Conservation (phyloP, 1,140 invertebrate species). For the Scaptomyza graminum region DNA sequence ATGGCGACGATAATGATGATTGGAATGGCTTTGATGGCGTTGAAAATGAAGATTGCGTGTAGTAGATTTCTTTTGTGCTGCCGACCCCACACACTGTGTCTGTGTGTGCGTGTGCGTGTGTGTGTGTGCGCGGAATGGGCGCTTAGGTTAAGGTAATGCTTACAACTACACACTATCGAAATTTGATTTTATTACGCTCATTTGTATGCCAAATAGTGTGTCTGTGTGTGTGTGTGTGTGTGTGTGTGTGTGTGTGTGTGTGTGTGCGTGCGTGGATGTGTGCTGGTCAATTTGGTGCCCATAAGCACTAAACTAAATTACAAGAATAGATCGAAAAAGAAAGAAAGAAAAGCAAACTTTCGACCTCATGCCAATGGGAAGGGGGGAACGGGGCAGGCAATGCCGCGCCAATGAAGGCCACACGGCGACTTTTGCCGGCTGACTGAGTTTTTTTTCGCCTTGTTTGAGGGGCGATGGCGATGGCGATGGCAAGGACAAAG, state of each 20-base stretch:
- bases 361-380: no score
- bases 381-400: no score
- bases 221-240: not conserved
- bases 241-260: no score
- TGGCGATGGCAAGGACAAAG: no score
- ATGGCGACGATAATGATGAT: conserved; percentile 84
- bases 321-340: conserved; percentile 40
- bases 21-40: conserved; percentile 84
- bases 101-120: conserved; percentile 6
- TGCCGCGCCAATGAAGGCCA: conserved; percentile 66
- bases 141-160: conserved; percentile 58
- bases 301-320: conserved; percentile 54
- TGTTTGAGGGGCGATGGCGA: no score
- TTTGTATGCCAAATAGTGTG: conserved; percentile 53
- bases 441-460: conserved; percentile 38
- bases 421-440: conserved; percentile 72
- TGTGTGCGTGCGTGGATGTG: not conserved
- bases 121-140: conserved; percentile 2
- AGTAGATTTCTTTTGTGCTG: conserved; percentile 72
- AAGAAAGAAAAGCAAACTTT: conserved; percentile 44
- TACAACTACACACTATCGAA: conserved; percentile 74
- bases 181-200: conserved; percentile 81
- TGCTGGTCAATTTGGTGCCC: conserved; percentile 38
- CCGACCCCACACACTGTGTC: conserved; percentile 15
- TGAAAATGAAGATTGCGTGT: conserved; percentile 84